A percentile compares a stretch with the other conserved stretches of the same genome.
phyloP scores from a whole-genome alignment of 2,888 invertebrate species.

The Gasteruption jaculator region DNA sequence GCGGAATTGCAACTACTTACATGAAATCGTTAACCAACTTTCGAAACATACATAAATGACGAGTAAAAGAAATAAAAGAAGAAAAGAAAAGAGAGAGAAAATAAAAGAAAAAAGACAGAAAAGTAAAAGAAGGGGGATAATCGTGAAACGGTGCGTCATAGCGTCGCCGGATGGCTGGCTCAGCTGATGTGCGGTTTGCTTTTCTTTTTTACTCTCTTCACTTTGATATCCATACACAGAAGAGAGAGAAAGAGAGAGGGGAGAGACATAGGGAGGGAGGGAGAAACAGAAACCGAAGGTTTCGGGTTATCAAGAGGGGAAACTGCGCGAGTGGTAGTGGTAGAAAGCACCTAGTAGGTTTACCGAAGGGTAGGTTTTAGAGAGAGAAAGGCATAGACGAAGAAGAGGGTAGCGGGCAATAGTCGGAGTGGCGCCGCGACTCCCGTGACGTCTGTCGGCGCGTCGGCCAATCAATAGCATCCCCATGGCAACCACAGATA shows the following conservation, averaged over 20 bases:
- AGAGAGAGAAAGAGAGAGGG: slow-evolving; percentile 18
- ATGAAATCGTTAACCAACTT: too few relatives aligned
- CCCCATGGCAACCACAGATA: slow-evolving; percentile 53
- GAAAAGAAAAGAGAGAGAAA: too few relatives aligned
- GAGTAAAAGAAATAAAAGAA: neutral
- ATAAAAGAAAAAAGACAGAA: slow-evolving; percentile 18
- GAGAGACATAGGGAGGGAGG: slow-evolving; percentile 15
- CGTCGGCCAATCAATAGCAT: slow-evolving; percentile 53
- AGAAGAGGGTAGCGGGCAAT: slow-evolving; percentile 53
- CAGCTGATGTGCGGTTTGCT: slow-evolving; percentile 29
- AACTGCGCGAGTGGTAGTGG: too few relatives aligned
- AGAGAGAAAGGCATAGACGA: slow-evolving; percentile 40
- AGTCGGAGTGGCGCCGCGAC: slow-evolving; percentile 56
- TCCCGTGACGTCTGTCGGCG: slow-evolving; percentile 56
- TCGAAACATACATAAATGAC: too few relatives aligned
- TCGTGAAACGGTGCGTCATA: slow-evolving; percentile 17
- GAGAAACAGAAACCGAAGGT: slow-evolving; percentile 21
- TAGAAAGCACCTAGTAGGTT: too few relatives aligned
- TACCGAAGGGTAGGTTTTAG: slow-evolving; percentile 9
- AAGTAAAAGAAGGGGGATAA: slow-evolving; percentile 24
- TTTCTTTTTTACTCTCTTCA: too few relatives aligned
- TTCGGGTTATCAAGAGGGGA: too few relatives aligned
- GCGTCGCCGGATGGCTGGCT: slow-evolving; percentile 22
- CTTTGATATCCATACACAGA: too few relatives aligned
- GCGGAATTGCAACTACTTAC: too few relatives aligned